Evolutionary conservation across 2,797 vertebrate genomes (phyloP).

Genomic region (Onychomys leucogaster): DNA sequence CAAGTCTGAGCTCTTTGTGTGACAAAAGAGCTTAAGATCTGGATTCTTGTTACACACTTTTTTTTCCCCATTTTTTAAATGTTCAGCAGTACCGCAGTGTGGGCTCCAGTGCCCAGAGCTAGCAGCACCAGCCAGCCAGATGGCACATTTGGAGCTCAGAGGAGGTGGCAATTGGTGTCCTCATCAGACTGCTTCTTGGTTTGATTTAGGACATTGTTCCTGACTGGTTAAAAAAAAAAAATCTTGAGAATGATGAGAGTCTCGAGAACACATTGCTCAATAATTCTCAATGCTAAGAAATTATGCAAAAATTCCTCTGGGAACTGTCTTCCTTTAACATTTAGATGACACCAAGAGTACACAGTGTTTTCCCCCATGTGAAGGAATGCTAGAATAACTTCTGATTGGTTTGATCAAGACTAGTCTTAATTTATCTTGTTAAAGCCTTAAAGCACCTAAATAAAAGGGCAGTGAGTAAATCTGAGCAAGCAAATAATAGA

Average conservation of each 20-base stretch:
- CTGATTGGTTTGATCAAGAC: conserved; percentile 1
- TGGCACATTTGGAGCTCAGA: conserved; percentile 49
- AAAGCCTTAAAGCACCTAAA: conserved; percentile 22
- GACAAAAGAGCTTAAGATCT: neutral
- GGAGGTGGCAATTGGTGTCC: conserved; percentile 18
- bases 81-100: neutral
- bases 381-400: conserved; percentile 13
- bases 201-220: conserved; percentile 38
- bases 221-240: conserved; percentile 33
- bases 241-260: conserved; percentile 39
- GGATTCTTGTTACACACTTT: neutral
- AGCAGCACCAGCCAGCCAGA: neutral
- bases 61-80: neutral
- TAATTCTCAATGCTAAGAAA: conserved; percentile 42
- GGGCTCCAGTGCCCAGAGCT: neutral
- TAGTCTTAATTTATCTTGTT: neutral
- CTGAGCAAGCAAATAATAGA: conserved; percentile 46
- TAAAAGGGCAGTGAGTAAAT: neutral
- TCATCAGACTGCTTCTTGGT: conserved; percentile 42
- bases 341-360: neutral
- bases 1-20: neutral
- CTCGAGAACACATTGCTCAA: conserved; percentile 39
- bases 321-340: neutral
- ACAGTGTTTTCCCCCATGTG: neutral
- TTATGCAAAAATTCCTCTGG: conserved; percentile 12